Base-by-base conservation (phyloP, 1,140 invertebrate species). In the Vollenhovia emeryi region DNA sequence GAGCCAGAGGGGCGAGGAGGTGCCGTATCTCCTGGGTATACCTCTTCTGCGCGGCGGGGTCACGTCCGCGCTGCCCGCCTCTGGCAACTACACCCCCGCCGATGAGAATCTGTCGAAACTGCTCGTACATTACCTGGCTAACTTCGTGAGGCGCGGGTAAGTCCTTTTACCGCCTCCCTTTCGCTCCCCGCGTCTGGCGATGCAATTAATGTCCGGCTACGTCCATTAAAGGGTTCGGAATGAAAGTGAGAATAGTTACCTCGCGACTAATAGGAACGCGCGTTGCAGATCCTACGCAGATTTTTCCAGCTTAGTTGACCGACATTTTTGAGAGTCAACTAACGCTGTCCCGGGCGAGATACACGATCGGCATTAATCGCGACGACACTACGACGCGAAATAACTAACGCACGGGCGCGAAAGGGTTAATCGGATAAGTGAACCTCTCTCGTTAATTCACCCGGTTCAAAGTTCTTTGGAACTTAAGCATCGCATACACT, bases 21-120 rank as follows among this genome's bases (percentile, higher is more conserved):
- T 99, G 90, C 98, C 98, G 33, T 99, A 98, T 93, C 96, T 99
- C 88, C 96, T 99, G 89, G 99, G 99, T 15, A 96, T 98, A 87
- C 99, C 99, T 27, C 94, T 99, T 55, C 96, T 97, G 6, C 95
- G 95, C n/a, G 95, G 95, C 24, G 95, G 95, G 68, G 96, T 96
- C 27, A 64, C 80, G 52, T 82, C 85, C 11, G 57, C 55, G 64
- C 74, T 74, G 71, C 95, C 96, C 76, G 95, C 95, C 92, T 95
- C 95, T 2, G 96, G 96, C 93, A 98, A 98, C 94, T 98, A 97
- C 94, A 97, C 96, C 0, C 94, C 95, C 68, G 95, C 96, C 91
- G 98, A 98, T 90, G 96, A 96, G 79, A 96, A 96, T 89, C 95
- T 98, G 33, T 97, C 97, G 11, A 96, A 96, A 87, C 95, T 97